These are phyloP conservation scores for Parapristionchus giblindavisi DNA, from an alignment of 2,888 invertebrate genomes.

Conservation along the genomic window DNA sequence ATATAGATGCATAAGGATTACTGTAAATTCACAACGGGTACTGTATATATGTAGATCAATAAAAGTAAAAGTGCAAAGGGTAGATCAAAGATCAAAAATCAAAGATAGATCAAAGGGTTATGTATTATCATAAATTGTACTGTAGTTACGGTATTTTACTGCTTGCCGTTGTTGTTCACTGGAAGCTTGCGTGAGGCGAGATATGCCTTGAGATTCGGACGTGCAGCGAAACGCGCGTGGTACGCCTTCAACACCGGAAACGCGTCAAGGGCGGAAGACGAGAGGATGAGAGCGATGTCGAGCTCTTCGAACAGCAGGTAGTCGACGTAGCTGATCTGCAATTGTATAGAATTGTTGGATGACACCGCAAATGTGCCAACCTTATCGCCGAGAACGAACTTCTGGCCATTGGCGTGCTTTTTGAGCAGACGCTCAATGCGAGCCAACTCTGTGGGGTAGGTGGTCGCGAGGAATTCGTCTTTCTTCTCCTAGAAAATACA, in stretches of 20 bases:
- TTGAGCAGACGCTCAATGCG: conserved; percentile 52
- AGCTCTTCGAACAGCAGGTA: conserved; percentile 61
- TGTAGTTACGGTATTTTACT: too few relatives aligned
- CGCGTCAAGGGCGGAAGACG: conserved; percentile 47
- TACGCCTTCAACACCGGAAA: conserved; percentile 56
- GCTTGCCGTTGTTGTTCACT: conserved; percentile 54
- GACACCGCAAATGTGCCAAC: conserved; percentile 4
- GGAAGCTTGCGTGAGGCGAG: conserved; percentile 45
- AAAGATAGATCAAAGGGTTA: too few relatives aligned
- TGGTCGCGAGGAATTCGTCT: conserved; percentile 48
- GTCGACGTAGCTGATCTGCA: conserved; percentile 57
- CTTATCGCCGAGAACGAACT: conserved; percentile 52
- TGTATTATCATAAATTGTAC: too few relatives aligned
- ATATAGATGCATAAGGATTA: too few relatives aligned
- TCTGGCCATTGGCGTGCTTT: conserved; percentile 51
- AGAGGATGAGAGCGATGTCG: conserved; percentile 54
- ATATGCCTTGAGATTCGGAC: conserved; percentile 51
- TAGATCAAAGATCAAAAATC: too few relatives aligned
- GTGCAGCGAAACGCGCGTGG: conserved; percentile 51
- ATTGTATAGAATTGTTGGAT: neutral
- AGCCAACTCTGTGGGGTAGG: conserved; percentile 47
- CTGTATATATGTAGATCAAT: too few relatives aligned
- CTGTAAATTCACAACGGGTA: too few relatives aligned
- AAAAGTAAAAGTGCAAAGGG: too few relatives aligned
- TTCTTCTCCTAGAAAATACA: conserved; percentile 40